Conservation (phyloP, 1,140 invertebrate genomes). For the Sitobion miscanthi region DNA sequence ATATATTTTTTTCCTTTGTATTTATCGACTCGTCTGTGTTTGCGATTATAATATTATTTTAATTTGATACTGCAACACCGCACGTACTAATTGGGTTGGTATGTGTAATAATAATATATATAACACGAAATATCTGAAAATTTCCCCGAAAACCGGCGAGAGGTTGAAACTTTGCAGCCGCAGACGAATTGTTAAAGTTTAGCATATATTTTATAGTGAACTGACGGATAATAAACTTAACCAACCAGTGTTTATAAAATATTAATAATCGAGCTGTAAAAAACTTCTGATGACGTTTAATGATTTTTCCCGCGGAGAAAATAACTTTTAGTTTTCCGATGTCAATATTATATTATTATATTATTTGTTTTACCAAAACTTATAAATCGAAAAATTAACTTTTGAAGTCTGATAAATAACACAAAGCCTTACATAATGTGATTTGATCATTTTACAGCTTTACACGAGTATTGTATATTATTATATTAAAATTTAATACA, state of each 20-base stretch:
- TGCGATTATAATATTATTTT: background rate
- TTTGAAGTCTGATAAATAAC: background rate
- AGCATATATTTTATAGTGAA: background rate
- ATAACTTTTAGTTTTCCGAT: background rate
- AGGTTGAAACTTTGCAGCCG: background rate
- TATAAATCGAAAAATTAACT: background rate
- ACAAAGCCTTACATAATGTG: background rate
- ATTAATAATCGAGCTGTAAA: background rate
- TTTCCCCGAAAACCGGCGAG: background rate
- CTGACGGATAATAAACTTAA: background rate
- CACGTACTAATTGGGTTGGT: background rate
- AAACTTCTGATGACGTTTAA: background rate
- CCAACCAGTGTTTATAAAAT: background rate
- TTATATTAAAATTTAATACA: background rate
- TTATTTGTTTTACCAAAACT: background rate
- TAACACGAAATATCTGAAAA: background rate
- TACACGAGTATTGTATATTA: background rate
- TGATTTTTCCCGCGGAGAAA: background rate
- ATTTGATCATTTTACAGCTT: background rate
- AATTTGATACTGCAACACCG: background rate
- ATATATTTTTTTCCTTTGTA: too few relatives aligned
- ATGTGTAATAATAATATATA: background rate
- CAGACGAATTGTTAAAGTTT: background rate
- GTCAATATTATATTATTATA: background rate
- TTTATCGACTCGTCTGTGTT: background rate